Base-by-base conservation (phyloP, 2,797 vertebrate genomes). In the Pristis pectinata region DNA sequence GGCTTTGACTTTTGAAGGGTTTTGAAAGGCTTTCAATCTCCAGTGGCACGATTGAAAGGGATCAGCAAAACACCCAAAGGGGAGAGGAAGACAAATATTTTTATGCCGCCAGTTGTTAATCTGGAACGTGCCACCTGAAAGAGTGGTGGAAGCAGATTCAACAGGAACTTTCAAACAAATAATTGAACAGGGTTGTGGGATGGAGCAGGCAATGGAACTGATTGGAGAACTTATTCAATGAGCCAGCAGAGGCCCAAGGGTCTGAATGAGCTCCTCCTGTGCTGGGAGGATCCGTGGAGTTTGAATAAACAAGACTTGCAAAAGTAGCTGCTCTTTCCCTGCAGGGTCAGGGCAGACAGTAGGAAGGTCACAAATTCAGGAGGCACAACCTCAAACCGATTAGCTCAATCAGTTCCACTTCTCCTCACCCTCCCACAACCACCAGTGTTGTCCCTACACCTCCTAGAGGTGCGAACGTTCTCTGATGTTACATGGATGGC, bases 401-500 rank as follows among this genome's bases (percentile, higher is more conserved):
- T 2, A 64, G 61, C 61, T 64, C 3, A 59, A 87, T n/a, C 83
- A 53, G 10, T 87, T 95, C 95, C 94, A 95, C 93, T 74, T 85
- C 95, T 83, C 96, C 95, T 95, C 95, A 95, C 34, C 2, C 9
- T 34, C 49, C 61, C 13, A 49, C 44, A 8, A 41, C 2, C 95
- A 95, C 95, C 95, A 95, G 95, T 96, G 94, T 95, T 95, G 59
- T 82, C 94, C 67, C 49, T 53, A 95, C 95, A 96, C 27, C 93
- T 91, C 96, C 95, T 95, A 95, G 95, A 95, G 95, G 95, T 95
- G 6, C 11, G 15, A 15, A 59, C 53, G 34, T 13, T 59, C 30
- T 3, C 83, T 61, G 53, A 34, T 13, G 83, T n/a, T 95, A 95
- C 95, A 95, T 95, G 96, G 95, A 95, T 95, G 95, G 87, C 95